phyloP scores from a whole-genome alignment of 64 coral and sea anemone species.

The Pocillopora verrucosa region DNA sequence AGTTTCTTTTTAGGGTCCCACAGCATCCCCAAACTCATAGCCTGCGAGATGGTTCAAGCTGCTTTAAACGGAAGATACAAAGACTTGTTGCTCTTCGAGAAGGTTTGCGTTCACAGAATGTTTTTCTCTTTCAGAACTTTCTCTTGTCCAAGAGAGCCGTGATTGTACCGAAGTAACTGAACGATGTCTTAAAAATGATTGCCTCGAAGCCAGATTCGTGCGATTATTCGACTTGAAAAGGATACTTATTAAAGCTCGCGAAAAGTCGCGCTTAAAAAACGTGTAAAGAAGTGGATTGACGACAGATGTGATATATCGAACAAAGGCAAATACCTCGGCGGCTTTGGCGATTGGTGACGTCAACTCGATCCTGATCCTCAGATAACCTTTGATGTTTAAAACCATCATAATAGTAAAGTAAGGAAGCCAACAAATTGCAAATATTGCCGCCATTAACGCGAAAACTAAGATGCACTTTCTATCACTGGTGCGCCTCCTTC shows the following conservation, averaged over 20 bases:
- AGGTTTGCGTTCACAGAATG: too few relatives aligned
- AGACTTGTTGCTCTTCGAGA: too few relatives aligned
- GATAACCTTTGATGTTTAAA: background rate
- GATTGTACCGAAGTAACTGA: too few relatives aligned
- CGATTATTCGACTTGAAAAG: background rate
- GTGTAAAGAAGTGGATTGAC: constrained; percentile 32
- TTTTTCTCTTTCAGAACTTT: too few relatives aligned
- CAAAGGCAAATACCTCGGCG: background rate
- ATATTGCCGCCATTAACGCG: constrained; percentile 12
- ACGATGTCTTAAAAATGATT: too few relatives aligned
- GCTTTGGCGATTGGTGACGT: background rate
- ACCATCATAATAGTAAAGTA: constrained; percentile 14
- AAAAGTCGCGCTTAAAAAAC: constrained; percentile 45
- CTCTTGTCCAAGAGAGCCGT: too few relatives aligned
- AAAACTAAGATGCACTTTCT: constrained; percentile 41
- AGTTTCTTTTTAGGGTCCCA: too few relatives aligned
- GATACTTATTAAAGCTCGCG: background rate
- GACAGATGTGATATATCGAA: constrained; percentile 18
- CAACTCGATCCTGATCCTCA: background rate
- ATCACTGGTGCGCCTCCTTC: background rate
- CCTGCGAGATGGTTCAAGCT: too few relatives aligned
- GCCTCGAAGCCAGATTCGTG: too few relatives aligned
- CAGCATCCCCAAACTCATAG: too few relatives aligned
- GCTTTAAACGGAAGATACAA: too few relatives aligned
- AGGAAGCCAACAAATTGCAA: constrained; percentile 14